These are phyloP conservation scores for Aquatica leii DNA, from an alignment of 2,888 invertebrate species.

Conservation along the genomic window DNA sequence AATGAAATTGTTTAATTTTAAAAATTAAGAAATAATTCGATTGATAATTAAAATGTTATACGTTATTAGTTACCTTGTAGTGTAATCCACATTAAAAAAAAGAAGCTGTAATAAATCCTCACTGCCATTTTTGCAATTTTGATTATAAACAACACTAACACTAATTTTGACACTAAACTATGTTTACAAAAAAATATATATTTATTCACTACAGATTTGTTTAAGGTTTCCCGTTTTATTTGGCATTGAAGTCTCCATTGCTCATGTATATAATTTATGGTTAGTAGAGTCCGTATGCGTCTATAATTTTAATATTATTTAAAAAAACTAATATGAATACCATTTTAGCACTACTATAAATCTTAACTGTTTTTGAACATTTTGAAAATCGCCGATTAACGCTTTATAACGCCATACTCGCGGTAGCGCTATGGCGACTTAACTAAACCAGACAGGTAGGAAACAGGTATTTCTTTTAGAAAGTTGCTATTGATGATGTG, in stretches of 20 bases:
- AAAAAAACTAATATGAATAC: not conserved
- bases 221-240: constrained; percentile 15
- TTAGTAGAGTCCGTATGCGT: not conserved
- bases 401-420: constrained; percentile 40
- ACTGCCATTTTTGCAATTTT: not conserved
- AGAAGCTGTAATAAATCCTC: not conserved
- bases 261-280: constrained; percentile 13
- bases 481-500: constrained; percentile 23
- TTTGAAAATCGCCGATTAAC: constrained; percentile 13
- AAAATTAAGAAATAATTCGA: too few species aligned
- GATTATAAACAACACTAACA: not conserved
- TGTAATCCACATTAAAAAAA: not conserved
- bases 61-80: not conserved
- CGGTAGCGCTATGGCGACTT: constrained; percentile 44
- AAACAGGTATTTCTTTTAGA: constrained; percentile 37
- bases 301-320: not conserved
- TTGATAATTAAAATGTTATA: too few species aligned
- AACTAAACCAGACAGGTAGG: constrained; percentile 28
- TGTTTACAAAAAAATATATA: not conserved
- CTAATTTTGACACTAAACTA: not conserved
- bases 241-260: constrained; percentile 29
- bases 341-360: constrained; percentile 1
- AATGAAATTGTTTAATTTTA: too few species aligned
- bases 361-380: constrained; percentile 31
- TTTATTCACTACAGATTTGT: not conserved